phyloP scores from a whole-genome alignment of 2,797 vertebrate species.

The Sylvilagus floridanus region DNA sequence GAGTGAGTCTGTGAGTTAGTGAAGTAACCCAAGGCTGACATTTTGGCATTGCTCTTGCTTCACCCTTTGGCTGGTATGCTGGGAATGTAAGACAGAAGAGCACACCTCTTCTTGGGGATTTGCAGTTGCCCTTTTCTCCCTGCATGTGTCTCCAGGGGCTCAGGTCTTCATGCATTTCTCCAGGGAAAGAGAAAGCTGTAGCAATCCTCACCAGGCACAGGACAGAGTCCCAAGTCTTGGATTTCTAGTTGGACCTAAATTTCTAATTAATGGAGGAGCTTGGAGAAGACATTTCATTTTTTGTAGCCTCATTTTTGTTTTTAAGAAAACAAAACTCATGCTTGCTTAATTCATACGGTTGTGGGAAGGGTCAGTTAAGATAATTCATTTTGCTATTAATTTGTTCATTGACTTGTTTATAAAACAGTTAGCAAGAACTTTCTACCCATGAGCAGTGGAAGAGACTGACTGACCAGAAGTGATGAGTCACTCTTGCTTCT shows the following conservation, averaged over 20 bases:
- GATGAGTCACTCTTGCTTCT: too few relatives aligned
- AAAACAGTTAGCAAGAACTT: not conserved
- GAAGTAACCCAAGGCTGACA: not conserved
- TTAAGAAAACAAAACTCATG: not conserved
- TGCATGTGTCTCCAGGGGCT: rapidly evolving
- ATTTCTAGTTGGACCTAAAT: not conserved
- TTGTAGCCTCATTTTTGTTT: not conserved
- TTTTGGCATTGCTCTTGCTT: not conserved
- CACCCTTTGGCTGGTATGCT: not conserved
- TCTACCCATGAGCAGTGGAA: not conserved
- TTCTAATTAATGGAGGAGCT: not conserved
- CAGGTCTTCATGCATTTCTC: not conserved
- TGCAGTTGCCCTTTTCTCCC: rapidly evolving
- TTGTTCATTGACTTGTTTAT: not conserved
- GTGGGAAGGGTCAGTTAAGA: not conserved
- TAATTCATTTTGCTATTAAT: not conserved
- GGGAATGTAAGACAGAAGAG: not conserved
- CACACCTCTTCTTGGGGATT: not conserved
- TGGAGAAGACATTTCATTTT: not conserved
- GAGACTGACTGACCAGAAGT: not conserved
- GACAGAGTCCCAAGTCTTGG: too few relatives aligned
- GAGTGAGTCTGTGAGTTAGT: not conserved
- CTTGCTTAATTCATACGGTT: not conserved
- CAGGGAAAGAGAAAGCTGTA: rapidly evolving
- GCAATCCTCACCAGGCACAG: too few relatives aligned